Conservation (phyloP, 2,113 vertebrate species). For the Actinemys pallida region DNA sequence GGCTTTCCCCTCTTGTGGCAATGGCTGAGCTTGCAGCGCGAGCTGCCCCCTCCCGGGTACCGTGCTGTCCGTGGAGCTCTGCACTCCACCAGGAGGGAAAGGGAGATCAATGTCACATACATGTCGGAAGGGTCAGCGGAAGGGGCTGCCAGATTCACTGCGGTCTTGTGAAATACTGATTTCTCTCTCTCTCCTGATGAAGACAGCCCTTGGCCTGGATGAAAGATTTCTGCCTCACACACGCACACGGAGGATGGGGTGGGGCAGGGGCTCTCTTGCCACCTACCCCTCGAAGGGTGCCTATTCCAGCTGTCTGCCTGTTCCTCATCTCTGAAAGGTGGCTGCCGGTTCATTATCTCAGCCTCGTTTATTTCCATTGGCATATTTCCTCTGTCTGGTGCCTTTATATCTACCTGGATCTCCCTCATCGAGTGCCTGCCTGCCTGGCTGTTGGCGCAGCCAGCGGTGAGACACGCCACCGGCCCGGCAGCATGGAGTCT, state of each 20-base stretch:
- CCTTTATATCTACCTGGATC: constrained; percentile 16
- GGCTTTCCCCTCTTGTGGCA: not conserved
- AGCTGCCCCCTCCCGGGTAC: not conserved
- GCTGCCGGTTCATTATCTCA: constrained; percentile 45
- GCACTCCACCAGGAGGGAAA: not conserved
- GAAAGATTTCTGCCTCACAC: constrained; percentile 55
- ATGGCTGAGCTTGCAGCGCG: not conserved
- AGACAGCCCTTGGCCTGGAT: constrained; percentile 51
- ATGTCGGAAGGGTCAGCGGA: constrained; percentile 67
- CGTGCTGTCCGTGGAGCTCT: constrained; percentile 8
- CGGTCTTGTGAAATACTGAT: constrained; percentile 71
- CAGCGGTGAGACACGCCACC: not conserved
- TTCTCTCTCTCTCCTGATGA: constrained; percentile 54
- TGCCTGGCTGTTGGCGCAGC: rapidly evolving
- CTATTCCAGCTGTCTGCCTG: constrained; percentile 41
- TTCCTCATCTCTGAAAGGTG: not conserved
- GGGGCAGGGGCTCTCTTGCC: not conserved
- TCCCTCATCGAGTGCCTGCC: not conserved
- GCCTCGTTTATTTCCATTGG: constrained; percentile 33
- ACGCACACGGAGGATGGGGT: not conserved
- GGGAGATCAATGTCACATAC: constrained; percentile 61
- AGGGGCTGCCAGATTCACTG: constrained; percentile 63
- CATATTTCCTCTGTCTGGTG: constrained; percentile 27
- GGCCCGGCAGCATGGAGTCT: too few relatives aligned
- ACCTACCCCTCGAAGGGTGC: not conserved